Percentiles rank a stretch among this genome's conserved stretches.
These are phyloP conservation scores for Carollia perspicillata DNA, from an alignment of 2,113 vertebrate genomes.

Conservation along the genomic window DNA sequence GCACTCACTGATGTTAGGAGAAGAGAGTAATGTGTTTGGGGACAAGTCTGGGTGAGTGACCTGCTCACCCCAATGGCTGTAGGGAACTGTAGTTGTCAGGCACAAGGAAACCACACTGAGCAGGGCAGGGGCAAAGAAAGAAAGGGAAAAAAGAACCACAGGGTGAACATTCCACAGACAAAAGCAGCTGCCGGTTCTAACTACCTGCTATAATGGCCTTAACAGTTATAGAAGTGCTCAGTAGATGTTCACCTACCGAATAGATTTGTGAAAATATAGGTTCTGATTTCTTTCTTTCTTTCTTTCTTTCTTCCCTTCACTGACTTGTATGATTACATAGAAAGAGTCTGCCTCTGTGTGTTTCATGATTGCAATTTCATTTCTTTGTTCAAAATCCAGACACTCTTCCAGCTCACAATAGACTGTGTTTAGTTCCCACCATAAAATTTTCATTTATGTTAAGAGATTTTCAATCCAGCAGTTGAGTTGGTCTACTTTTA, in stretches of 20 bases:
- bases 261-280: not conserved
- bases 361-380: not conserved
- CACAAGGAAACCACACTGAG: not conserved
- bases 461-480: slow-evolving; percentile 2
- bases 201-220: not conserved
- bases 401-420: not conserved
- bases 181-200: not conserved
- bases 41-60: not conserved
- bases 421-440: not conserved
- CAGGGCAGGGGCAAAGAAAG: not conserved
- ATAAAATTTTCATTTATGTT: not conserved
- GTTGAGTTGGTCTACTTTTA: slow-evolving; percentile 48
- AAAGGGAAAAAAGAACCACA: not conserved
- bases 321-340: not conserved
- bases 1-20: not conserved
- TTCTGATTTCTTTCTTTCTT: not conserved
- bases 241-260: not conserved
- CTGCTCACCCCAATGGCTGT: not conserved
- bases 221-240: not conserved
- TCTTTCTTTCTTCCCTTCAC: not conserved
- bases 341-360: not conserved
- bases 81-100: not conserved
- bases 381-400: not conserved
- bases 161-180: not conserved
- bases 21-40: rapidly evolving